Percentiles rank a stretch among this genome's conserved stretches.
Conservation (phyloP, 2,888 invertebrate species). For the Macrostomum cliftonense region DNA sequence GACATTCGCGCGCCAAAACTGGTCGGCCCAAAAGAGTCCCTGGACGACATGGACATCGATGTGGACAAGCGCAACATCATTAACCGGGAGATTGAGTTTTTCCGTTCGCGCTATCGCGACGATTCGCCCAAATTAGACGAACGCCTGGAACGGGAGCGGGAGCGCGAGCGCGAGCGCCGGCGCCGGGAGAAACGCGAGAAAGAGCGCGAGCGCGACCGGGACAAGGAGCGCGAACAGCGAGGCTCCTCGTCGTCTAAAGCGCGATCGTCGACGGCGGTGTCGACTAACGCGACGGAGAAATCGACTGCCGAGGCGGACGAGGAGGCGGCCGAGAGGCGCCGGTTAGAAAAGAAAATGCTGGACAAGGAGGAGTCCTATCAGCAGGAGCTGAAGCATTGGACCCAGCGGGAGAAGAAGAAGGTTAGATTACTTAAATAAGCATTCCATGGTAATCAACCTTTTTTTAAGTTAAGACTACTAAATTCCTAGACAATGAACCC, state of each 20-base stretch:
- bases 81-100: slow-evolving; percentile 86
- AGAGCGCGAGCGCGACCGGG: slow-evolving; percentile 16
- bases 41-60: slow-evolving; percentile 55
- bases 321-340: slow-evolving; percentile 69
- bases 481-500: too few species aligned
- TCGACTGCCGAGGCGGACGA: slow-evolving; percentile 47
- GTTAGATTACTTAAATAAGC: too few species aligned
- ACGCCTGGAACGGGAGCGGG: slow-evolving; percentile 23
- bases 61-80: slow-evolving; percentile 89
- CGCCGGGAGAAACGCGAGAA: slow-evolving; percentile 14
- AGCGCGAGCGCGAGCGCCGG: slow-evolving; percentile 13
- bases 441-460: too few species aligned
- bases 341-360: slow-evolving; percentile 66
- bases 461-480: too few species aligned
- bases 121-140: slow-evolving; percentile 47
- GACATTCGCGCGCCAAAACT: too few species aligned
- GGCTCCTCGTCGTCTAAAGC: slow-evolving; percentile 5
- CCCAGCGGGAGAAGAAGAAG: slow-evolving; percentile 37
- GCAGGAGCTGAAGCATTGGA: slow-evolving; percentile 44
- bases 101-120: slow-evolving; percentile 62
- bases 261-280: slow-evolving; percentile 4
- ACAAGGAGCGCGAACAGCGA: slow-evolving; percentile 43
- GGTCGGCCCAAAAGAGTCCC: slow-evolving; percentile 10
- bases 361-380: slow-evolving; percentile 94
- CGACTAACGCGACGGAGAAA: not conserved